phyloP scores from a whole-genome alignment of 2,888 invertebrate genomes.

The Clistopyga incitator region DNA sequence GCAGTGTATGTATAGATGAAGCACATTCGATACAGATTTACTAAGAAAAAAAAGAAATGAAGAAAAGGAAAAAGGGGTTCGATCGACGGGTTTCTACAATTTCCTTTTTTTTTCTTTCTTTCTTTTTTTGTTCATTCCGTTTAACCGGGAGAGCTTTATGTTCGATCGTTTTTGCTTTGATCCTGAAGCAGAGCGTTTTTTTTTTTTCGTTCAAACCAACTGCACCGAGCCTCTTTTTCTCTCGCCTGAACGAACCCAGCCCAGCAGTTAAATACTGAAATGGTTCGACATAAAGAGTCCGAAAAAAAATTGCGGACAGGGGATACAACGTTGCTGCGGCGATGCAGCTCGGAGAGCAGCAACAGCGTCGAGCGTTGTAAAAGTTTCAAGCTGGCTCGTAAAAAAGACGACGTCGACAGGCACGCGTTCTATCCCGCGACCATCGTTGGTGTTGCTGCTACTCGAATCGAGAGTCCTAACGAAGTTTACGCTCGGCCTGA shows the following conservation, averaged over 20 bases:
- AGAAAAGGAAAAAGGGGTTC: background rate
- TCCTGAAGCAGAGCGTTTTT: conserved; percentile 3
- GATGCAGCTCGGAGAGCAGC: background rate
- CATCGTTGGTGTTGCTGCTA: conserved; percentile 28
- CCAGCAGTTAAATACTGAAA: conserved; percentile 32
- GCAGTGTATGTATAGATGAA: background rate
- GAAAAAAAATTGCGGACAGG: conserved; percentile 22
- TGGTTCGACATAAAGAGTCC: conserved; percentile 21
- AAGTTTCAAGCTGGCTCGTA: conserved; percentile 49
- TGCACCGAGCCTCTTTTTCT: background rate
- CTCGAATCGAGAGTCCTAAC: conserved; percentile 66
- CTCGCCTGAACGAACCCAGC: conserved; percentile 6
- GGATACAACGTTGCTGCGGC: conserved; percentile 35
- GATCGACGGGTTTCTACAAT: background rate
- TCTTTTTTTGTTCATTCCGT: background rate
- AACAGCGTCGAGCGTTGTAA: conserved; percentile 38
- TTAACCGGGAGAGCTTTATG: conserved; percentile 6
- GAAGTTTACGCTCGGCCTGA: conserved; percentile 69
- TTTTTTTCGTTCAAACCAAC: background rate
- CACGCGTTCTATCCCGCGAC: conserved; percentile 25
- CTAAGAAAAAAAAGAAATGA: background rate
- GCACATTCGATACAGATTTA: background rate
- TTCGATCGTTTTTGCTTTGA: conserved; percentile 20
- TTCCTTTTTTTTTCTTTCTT: background rate
- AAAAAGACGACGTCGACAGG: conserved; percentile 41